phyloP scores from a whole-genome alignment of 2,888 invertebrate species.

The Watsonalla binaria region DNA sequence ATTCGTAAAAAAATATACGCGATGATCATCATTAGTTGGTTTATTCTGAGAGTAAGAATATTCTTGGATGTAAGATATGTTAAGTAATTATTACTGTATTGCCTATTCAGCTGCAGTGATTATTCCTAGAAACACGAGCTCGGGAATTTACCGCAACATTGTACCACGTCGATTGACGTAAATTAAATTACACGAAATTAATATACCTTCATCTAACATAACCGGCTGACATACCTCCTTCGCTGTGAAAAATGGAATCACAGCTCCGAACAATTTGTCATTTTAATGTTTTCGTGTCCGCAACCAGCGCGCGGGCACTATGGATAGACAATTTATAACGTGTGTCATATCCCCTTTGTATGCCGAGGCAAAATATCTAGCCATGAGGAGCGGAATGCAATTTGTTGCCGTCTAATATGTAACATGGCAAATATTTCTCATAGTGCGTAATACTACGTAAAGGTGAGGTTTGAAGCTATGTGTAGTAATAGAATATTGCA shows the following conservation, averaged over 20 bases:
- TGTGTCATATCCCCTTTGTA: constrained; percentile 49
- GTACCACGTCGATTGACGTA: constrained; percentile 10
- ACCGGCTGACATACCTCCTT: constrained; percentile 40
- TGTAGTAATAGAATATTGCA: too few relatives aligned
- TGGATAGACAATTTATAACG: constrained; percentile 57
- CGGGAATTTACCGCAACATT: not conserved
- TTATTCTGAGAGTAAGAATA: too few relatives aligned
- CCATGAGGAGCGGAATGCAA: constrained; percentile 43
- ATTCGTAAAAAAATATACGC: too few relatives aligned
- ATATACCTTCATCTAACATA: constrained; percentile 32
- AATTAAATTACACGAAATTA: constrained; percentile 49
- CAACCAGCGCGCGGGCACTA: constrained; percentile 39
- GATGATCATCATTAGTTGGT: too few relatives aligned
- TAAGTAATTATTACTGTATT: too few relatives aligned
- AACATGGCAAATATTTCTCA: constrained; percentile 28
- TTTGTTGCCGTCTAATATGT: constrained; percentile 38
- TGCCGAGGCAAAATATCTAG: constrained; percentile 39
- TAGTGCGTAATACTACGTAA: constrained; percentile 16
- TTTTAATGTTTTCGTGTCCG: constrained; percentile 64
- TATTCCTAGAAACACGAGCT: too few relatives aligned
- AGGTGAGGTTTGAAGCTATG: not conserved
- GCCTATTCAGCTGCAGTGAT: not conserved
- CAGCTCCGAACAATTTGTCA: constrained; percentile 63
- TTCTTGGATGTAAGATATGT: too few relatives aligned
- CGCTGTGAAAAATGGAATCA: constrained; percentile 62